These are phyloP conservation scores for Drosophila rhopaloa DNA, from an alignment of 1,140 invertebrate species.

Conservation along the genomic window DNA sequence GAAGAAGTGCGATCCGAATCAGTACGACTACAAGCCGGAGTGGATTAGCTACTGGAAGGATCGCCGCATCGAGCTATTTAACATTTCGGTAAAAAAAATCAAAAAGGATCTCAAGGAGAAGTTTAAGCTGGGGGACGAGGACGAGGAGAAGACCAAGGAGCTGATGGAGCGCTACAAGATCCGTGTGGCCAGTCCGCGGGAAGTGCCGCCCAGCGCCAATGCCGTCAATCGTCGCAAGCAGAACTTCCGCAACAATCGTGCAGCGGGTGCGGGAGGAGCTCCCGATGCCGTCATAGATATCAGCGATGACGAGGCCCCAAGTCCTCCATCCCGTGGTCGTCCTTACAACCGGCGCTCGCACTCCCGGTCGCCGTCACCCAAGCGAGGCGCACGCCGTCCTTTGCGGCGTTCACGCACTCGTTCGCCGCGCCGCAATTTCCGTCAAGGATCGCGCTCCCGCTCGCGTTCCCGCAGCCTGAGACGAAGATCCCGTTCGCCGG, in stretches of 20 bases:
- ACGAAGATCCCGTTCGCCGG: slow-evolving; percentile 28
- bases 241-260: slow-evolving; percentile 40
- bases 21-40: slow-evolving; percentile 93
- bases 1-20: slow-evolving; percentile 90
- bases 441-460: slow-evolving; percentile 56
- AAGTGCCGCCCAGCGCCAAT: neutral
- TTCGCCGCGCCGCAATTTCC: slow-evolving; percentile 46
- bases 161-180: slow-evolving; percentile 79
- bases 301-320: slow-evolving; percentile 71
- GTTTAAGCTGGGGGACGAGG: slow-evolving; percentile 85
- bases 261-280: neutral
- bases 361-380: slow-evolving; percentile 37
- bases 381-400: slow-evolving; percentile 33
- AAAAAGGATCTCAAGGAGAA: slow-evolving; percentile 86
- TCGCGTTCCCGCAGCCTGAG: slow-evolving; percentile 31
- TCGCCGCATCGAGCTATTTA: slow-evolving; percentile 91
- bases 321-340: slow-evolving; percentile 18
- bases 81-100: slow-evolving; percentile 84
- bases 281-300: slow-evolving; percentile 68
- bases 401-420: slow-evolving; percentile 43
- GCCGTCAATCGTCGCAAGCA: slow-evolving; percentile 38
- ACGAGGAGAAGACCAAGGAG: slow-evolving; percentile 74
- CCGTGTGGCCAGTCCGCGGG: slow-evolving; percentile 48
- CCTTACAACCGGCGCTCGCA: slow-evolving; percentile 22
- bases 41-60: slow-evolving; percentile 94